phyloP scores from a whole-genome alignment of 2,113 vertebrate genomes.

The Aldabrachelys gigantea region DNA sequence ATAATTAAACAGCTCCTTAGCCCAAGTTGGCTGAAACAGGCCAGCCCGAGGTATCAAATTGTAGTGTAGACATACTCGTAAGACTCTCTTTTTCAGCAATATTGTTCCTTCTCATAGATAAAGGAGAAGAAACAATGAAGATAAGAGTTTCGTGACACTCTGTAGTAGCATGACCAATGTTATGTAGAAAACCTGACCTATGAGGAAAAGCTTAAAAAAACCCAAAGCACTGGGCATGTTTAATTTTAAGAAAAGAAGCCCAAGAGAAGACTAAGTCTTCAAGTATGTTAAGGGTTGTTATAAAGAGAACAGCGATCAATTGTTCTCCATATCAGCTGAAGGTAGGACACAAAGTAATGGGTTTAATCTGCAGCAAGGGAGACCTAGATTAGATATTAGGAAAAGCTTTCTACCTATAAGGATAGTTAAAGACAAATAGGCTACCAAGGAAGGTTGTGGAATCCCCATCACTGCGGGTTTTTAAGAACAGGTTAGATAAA shows the following conservation, averaged over 20 bases:
- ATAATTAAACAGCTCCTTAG: not conserved
- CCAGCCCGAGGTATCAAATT: not conserved
- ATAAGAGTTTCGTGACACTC: not conserved
- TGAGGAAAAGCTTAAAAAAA: not conserved
- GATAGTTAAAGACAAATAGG: not conserved
- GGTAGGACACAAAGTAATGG: not conserved
- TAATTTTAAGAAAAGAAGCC: not conserved
- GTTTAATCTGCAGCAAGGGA: not conserved
- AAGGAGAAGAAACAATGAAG: accelerated
- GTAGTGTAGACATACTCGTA: not conserved
- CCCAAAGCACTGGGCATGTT: not conserved
- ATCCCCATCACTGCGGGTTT: not conserved
- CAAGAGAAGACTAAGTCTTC: not conserved
- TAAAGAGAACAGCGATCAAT: not conserved
- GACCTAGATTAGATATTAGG: not conserved
- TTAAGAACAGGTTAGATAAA: not conserved
- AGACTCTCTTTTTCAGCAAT: not conserved
- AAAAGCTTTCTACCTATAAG: not conserved
- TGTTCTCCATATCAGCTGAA: not conserved
- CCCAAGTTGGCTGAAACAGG: not conserved
- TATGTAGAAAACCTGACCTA: not conserved
- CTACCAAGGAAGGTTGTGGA: not conserved
- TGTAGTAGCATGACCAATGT: accelerated
- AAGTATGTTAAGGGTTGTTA: not conserved
- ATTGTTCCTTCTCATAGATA: not conserved